A percentile compares a stretch with the other conserved stretches of the same genome.
phyloP scores from a whole-genome alignment of 2,797 vertebrate species.

The Chloroceryle amazona region DNA sequence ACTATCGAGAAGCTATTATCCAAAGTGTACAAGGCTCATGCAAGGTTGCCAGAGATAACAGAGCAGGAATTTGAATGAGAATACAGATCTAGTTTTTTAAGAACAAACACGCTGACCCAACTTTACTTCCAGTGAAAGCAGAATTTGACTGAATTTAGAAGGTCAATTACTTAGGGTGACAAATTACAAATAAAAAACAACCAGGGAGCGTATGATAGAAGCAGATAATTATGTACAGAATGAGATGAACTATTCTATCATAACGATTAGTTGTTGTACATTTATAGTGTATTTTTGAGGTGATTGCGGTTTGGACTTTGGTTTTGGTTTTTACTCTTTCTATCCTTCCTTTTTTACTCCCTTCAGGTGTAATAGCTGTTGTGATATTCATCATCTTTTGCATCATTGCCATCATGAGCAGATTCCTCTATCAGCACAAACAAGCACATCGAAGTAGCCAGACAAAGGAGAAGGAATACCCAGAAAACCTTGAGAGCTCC shows the following conservation, averaged over 20 bases:
- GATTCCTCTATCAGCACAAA: conserved; percentile 92
- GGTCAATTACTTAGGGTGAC: not conserved
- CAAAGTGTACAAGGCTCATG: not conserved
- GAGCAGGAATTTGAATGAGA: not conserved
- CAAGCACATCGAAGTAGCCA: conserved; percentile 83
- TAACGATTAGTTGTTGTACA: not conserved
- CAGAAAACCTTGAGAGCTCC: conserved; percentile 85
- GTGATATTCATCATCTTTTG: conserved; percentile 93
- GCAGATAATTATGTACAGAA: not conserved
- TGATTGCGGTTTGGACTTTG: not conserved
- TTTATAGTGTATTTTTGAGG: not conserved
- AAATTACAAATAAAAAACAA: not conserved
- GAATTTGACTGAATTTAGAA: not conserved
- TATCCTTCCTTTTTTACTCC: not conserved
- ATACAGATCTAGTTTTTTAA: not conserved
- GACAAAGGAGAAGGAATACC: conserved; percentile 89
- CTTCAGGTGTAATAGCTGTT: conserved; percentile 91
- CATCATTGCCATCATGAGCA: conserved; percentile 88
- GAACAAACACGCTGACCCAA: not conserved
- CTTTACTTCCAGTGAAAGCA: not conserved
- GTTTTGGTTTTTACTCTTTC: not conserved
- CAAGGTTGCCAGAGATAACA: conserved; percentile 23
- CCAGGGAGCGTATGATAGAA: not conserved
- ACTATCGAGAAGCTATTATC: conserved; percentile 22
- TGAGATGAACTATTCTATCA: not conserved